Conservation (phyloP, 2,113 vertebrate genomes). For the Indicator indicator region DNA sequence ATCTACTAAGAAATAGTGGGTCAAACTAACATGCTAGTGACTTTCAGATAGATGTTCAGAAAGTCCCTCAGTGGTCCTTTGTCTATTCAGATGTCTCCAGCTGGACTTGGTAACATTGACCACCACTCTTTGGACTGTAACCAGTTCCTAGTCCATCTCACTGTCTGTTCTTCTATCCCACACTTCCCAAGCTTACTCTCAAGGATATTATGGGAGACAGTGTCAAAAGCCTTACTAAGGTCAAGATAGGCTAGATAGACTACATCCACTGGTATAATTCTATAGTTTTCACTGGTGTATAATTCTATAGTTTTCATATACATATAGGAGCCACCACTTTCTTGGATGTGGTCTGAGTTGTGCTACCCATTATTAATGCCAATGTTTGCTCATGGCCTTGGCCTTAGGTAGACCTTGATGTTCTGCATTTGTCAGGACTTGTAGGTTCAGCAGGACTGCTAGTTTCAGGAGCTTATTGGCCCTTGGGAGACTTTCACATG, state of each 20-base stretch:
- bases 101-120: too few relatives aligned
- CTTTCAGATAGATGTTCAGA: background rate
- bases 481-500: background rate
- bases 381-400: background rate
- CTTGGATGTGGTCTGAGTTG: background rate
- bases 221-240: too few relatives aligned
- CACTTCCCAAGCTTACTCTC: too few relatives aligned
- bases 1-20: background rate
- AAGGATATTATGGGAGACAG: too few relatives aligned
- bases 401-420: background rate
- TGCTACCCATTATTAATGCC: background rate
- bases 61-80: background rate
- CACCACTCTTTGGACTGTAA: too few relatives aligned
- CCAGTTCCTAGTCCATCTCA: too few relatives aligned
- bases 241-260: too few relatives aligned
- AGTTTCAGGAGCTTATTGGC: background rate
- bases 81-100: background rate
- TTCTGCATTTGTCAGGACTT: background rate
- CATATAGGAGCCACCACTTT: background rate
- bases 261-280: too few relatives aligned
- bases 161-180: too few relatives aligned
- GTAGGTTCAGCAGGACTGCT: background rate
- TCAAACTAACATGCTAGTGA: background rate
- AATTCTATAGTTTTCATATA: background rate
- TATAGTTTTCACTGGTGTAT: background rate